phyloP scores from a whole-genome alignment of 2,797 vertebrate species.

The Coregonus ussuriensis region DNA sequence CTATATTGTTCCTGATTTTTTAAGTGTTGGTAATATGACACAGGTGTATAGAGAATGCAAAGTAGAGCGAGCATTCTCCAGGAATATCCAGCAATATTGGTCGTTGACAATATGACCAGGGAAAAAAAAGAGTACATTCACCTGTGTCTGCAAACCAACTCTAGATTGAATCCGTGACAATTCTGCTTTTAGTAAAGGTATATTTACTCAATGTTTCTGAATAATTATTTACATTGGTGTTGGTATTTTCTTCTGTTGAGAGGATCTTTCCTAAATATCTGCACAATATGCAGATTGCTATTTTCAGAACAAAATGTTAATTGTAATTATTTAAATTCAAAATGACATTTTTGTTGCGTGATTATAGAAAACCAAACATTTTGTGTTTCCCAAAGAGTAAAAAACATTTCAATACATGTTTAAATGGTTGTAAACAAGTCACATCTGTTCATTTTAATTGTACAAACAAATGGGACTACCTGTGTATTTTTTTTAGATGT shows the following conservation, averaged over 20 bases:
- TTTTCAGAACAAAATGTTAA: neutral
- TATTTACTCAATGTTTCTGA: neutral
- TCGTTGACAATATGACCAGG: neutral
- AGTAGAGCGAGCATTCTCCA: neutral
- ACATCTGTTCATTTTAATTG: neutral
- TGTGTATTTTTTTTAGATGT: constrained; percentile 59
- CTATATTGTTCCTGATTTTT: neutral
- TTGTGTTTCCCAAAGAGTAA: neutral
- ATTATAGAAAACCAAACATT: neutral
- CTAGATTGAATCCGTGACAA: neutral
- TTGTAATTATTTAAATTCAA: neutral
- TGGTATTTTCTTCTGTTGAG: neutral
- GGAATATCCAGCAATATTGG: neutral
- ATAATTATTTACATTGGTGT: no score
- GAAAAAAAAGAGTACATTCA: neutral
- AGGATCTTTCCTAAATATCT: neutral
- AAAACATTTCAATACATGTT: neutral
- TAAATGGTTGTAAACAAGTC: neutral
- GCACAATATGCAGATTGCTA: neutral
- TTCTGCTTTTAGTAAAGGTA: neutral
- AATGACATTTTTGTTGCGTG: neutral
- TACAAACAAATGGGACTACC: no score
- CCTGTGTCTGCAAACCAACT: constrained; percentile 1
- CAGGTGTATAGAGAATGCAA: neutral
- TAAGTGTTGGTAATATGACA: neutral